Base-by-base conservation (phyloP, 1,140 invertebrate genomes). In the Lepidurus packardi region DNA sequence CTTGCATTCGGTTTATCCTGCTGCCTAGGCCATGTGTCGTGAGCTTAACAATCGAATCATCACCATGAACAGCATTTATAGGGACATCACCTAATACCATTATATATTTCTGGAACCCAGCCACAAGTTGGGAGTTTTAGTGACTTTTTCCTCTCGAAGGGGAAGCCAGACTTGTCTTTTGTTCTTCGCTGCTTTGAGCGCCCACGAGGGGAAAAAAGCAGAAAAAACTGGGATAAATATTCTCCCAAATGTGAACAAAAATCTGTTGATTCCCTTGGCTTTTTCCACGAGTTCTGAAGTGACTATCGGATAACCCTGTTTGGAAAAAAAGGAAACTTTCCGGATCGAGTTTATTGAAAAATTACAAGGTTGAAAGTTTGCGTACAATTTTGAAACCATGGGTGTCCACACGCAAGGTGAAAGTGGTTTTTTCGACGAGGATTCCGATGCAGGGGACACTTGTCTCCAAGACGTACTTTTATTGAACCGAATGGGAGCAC, bases 391-490 rank as follows among this genome's bases (percentile, higher is more conserved):
- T 65, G 1, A 3, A 34, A 16, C 53, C 53, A 78, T 78, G 78
- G 78, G 78, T 9, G 73, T 78, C 2, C 78, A 78, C 78, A 78
- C 78, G 74, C 78, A 73, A 44, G 78, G 78, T 25, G 78, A 78
- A 73, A 78, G 78, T 78, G 78, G 78, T 2, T 78, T 78, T 73
- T 78, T 78, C 74, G 78, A 78, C 73, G 78, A 78, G 24, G 78
- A 78, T 75, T 11, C 73, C 25, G 65, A 78, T 73, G 43, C 45
- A 65, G 53, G 53, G 53, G 53, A 65, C 53, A 7, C 53, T 65
- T 65, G 53, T 16, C 53, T 65, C 53, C 53, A 65, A 65, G 53
- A 65, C n/a, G 13, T 16, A 65, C 16, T 65, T 65, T 65, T 65
- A 65, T 65, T 65, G 53, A 65, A 65, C 53, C 53, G 53, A n/a